Percentiles rank a stretch among this genome's conserved stretches.
Evolutionary conservation across 2,888 invertebrate genomes (phyloP).

Genomic region (Oasisia sp.): DNA sequence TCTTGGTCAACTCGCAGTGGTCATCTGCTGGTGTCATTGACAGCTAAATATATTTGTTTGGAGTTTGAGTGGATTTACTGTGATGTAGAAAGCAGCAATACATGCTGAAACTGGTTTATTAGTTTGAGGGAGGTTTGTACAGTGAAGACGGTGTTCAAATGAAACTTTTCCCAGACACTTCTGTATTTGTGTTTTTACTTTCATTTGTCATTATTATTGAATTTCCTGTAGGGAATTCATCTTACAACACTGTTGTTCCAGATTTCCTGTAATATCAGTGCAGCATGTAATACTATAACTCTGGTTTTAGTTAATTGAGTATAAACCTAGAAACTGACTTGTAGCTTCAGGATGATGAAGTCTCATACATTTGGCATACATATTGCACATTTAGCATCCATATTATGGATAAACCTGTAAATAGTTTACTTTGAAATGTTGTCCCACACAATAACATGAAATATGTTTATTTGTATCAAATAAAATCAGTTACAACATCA

Average conservation of each 20-base stretch:
- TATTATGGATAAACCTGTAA: neutral
- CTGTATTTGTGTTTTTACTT: neutral
- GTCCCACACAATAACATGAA: neutral
- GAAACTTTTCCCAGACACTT: neutral
- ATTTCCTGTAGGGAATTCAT: neutral
- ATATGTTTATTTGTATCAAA: neutral
- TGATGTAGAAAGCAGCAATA: neutral
- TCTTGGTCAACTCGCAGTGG: neutral
- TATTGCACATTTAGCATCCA: no score
- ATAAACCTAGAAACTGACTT: no score
- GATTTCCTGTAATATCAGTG: no score
- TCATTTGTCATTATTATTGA: neutral
- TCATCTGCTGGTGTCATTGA: neutral
- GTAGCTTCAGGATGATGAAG: no score
- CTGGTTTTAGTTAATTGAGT: no score
- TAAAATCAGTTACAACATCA: neutral
- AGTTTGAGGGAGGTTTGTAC: neutral
- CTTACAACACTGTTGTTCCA: no score
- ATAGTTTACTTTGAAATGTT: neutral
- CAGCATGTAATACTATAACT: no score
- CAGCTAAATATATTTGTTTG: neutral
- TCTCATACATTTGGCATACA: neutral
- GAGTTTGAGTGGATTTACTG: neutral
- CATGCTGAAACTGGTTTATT: neutral
- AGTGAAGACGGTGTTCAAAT: neutral